Evolutionary conservation across 2,888 invertebrate genomes (phyloP).

Genomic region (Notodonta dromedarius): DNA sequence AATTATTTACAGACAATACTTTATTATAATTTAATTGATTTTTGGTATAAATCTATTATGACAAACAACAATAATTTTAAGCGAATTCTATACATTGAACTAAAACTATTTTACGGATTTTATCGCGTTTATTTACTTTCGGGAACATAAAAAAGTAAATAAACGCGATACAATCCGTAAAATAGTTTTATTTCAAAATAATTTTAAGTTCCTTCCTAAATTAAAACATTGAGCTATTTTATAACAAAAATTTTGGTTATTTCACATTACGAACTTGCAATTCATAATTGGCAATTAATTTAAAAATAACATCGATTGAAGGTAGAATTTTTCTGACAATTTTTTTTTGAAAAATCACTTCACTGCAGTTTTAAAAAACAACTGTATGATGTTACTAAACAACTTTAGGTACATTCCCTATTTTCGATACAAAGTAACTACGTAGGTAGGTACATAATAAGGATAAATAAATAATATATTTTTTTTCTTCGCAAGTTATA

Average conservation of each 20-base stretch:
- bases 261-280: background rate
- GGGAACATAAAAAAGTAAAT: no score
- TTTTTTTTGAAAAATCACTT: no score
- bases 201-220: background rate
- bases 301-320: background rate
- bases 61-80: background rate
- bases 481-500: conserved; percentile 59
- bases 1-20: conserved; percentile 26
- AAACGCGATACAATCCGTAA: no score
- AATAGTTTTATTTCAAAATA: no score
- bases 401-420: conserved; percentile 16
- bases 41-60: conserved; percentile 7
- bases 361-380: background rate
- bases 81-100: no score
- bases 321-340: no score
- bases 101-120: no score
- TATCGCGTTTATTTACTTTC: no score
- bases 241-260: no score
- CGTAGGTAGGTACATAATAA: conserved; percentile 32
- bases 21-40: conserved; percentile 1
- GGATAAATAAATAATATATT: conserved; percentile 67
- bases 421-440: conserved; percentile 30
- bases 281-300: background rate
- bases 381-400: background rate
- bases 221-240: background rate